A percentile compares a stretch with the other conserved stretches of the same genome.
phyloP scores from a whole-genome alignment of 2,888 invertebrate genomes.

The Drosophila phalerata region DNA sequence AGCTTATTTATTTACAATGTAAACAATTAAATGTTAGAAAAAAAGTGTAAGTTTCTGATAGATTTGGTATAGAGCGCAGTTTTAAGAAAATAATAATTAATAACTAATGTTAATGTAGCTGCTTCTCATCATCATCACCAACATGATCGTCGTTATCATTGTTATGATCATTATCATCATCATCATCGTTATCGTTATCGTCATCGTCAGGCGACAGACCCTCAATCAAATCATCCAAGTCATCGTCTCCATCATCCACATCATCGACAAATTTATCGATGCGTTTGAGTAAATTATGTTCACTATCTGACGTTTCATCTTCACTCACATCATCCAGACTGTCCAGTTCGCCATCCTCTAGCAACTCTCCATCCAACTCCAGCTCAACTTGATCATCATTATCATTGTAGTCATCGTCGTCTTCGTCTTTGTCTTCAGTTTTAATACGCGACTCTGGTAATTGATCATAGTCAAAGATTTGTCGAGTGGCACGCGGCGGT shows the following conservation, averaged over 20 bases:
- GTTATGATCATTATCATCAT: constrained; percentile 24
- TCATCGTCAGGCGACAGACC: constrained; percentile 48
- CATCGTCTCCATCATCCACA: constrained; percentile 72
- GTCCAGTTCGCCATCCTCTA: constrained; percentile 37
- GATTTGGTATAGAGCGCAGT: constrained; percentile 84
- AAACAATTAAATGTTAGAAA: constrained; percentile 38
- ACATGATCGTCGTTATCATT: no score
- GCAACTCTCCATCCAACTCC: constrained; percentile 33
- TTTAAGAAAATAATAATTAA: constrained; percentile 57
- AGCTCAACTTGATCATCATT: constrained; percentile 50
- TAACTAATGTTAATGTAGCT: constrained; percentile 46
- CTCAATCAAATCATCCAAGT: constrained; percentile 66
- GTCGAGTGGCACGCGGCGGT: constrained; percentile 81
- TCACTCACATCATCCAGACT: constrained; percentile 33
- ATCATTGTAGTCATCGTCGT: constrained; percentile 49
- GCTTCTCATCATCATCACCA: constrained; percentile 35
- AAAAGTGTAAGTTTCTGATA: constrained; percentile 75
- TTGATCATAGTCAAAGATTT: constrained; percentile 85
- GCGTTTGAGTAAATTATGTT: constrained; percentile 76
- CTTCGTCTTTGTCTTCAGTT: constrained; percentile 43
- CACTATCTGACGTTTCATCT: constrained; percentile 42
- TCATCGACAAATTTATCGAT: constrained; percentile 76
- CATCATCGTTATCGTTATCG: constrained; percentile 34
- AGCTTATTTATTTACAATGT: constrained; percentile 74
- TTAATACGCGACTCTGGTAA: constrained; percentile 82